Conservation (phyloP, 2,797 vertebrate species). For the Spinibarbus caldwelli region DNA sequence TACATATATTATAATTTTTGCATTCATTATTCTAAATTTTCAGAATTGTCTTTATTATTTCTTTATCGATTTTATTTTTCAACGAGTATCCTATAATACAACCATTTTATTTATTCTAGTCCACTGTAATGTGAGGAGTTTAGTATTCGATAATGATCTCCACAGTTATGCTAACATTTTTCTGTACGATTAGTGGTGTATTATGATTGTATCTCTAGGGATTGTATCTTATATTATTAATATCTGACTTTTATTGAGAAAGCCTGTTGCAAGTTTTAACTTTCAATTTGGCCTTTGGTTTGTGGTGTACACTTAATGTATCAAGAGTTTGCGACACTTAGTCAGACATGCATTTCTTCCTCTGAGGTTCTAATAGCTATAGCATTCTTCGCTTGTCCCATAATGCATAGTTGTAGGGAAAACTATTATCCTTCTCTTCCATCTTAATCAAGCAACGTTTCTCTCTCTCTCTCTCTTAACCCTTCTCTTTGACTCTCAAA, state of each 20-base stretch:
- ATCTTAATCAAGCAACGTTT: conserved; percentile 10
- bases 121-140: background rate
- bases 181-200: background rate
- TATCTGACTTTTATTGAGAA: background rate
- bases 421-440: background rate
- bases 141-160: background rate
- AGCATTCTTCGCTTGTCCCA: conserved; percentile 22
- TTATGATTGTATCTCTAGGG: background rate
- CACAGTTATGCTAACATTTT: background rate
- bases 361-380: conserved; percentile 27
- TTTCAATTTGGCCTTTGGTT: background rate
- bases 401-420: conserved; percentile 53
- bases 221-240: background rate
- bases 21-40: background rate
- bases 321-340: conserved; percentile 29
- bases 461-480: background rate
- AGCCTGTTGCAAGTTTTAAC: background rate
- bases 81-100: background rate
- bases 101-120: background rate
- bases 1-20: background rate
- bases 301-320: background rate
- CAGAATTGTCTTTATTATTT: background rate
- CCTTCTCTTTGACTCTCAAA: conserved; percentile 37
- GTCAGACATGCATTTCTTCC: conserved; percentile 3
- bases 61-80: background rate